Percentiles rank a stretch among this genome's conserved stretches.
These are phyloP conservation scores for Heterodera filipjevi DNA, from an alignment of 2,888 invertebrate species.

Conservation along the genomic window DNA sequence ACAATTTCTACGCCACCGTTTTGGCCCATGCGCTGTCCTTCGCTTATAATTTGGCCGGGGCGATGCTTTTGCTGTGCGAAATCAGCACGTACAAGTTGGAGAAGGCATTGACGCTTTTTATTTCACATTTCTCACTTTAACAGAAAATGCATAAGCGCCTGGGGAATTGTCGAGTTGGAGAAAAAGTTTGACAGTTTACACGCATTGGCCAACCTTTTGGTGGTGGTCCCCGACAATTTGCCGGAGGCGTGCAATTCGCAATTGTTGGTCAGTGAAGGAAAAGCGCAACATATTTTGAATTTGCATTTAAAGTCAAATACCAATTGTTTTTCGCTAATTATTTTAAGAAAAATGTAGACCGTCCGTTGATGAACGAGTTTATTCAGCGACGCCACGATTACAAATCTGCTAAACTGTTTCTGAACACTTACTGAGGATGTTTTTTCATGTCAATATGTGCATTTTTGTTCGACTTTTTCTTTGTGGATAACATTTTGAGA, in stretches of 20 bases:
- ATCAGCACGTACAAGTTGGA: constrained; percentile 84
- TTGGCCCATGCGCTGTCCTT: constrained; percentile 81
- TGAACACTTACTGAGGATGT: constrained; percentile 27
- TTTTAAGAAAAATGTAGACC: constrained; percentile 76
- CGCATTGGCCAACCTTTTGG: constrained; percentile 88
- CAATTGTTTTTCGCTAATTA: neutral
- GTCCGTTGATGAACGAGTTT: constrained; percentile 85
- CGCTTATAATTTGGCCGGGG: constrained; percentile 71
- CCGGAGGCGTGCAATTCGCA: constrained; percentile 86
- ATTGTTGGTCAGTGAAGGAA: constrained; percentile 28
- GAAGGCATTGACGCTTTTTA: neutral
- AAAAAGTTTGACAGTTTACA: constrained; percentile 92
- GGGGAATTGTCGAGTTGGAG: constrained; percentile 65
- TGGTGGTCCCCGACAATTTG: constrained; percentile 93
- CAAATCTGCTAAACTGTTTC: constrained; percentile 38
- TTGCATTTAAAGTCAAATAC: neutral
- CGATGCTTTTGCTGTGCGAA: constrained; percentile 96
- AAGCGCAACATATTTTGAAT: neutral
- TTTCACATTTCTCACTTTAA: too few species aligned
- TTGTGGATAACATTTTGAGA: neutral
- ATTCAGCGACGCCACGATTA: constrained; percentile 87
- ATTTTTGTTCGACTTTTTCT: constrained; percentile 11
- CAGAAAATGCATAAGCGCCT: constrained; percentile 46
- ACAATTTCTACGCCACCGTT: constrained; percentile 87
- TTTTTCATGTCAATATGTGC: neutral